These are phyloP conservation scores for Nylanderia fulva DNA, from an alignment of 1,140 invertebrate genomes.

Conservation along the genomic window DNA sequence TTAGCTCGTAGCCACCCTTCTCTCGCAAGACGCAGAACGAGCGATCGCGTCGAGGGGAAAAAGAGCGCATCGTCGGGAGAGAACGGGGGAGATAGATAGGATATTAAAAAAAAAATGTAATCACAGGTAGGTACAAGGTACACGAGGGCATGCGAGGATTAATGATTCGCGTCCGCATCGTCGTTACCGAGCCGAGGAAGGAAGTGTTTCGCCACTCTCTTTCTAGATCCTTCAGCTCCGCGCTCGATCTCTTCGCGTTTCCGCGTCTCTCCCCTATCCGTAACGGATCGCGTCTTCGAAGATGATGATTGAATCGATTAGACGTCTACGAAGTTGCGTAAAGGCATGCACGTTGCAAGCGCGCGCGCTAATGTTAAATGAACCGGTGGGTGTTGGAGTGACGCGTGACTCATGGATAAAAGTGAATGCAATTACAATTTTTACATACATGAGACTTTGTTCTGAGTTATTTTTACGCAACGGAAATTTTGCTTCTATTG, in stretches of 20 bases:
- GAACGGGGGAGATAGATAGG: constrained; percentile 40
- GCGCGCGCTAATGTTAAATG: constrained; percentile 39
- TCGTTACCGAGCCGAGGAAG: constrained; percentile 72
- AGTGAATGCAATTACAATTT: constrained; percentile 20
- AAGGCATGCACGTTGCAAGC: constrained; percentile 23
- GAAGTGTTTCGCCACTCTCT: constrained; percentile 70
- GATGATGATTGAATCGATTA: constrained; percentile 42
- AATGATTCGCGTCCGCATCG: constrained; percentile 76
- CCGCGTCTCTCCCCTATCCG: background rate
- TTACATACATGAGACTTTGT: background rate
- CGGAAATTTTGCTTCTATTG: background rate
- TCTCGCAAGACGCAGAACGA: constrained; percentile 2
- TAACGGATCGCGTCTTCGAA: constrained; percentile 43
- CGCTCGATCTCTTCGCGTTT: constrained; percentile 28
- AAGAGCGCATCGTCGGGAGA: constrained; percentile 6
- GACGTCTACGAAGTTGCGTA: constrained; percentile 32
- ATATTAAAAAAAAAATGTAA: constrained; percentile 52
- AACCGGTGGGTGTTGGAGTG: constrained; percentile 7
- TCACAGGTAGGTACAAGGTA: constrained; percentile 73
- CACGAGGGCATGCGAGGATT: constrained; percentile 72
- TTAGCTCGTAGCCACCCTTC: constrained; percentile 28
- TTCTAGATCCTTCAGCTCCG: constrained; percentile 61
- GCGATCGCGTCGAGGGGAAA: constrained; percentile 13
- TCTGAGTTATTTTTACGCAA: background rate
- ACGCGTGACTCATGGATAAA: constrained; percentile 11